These are phyloP conservation scores for Idaea dimidiata DNA, from an alignment of 2,888 invertebrate species.

Conservation along the genomic window DNA sequence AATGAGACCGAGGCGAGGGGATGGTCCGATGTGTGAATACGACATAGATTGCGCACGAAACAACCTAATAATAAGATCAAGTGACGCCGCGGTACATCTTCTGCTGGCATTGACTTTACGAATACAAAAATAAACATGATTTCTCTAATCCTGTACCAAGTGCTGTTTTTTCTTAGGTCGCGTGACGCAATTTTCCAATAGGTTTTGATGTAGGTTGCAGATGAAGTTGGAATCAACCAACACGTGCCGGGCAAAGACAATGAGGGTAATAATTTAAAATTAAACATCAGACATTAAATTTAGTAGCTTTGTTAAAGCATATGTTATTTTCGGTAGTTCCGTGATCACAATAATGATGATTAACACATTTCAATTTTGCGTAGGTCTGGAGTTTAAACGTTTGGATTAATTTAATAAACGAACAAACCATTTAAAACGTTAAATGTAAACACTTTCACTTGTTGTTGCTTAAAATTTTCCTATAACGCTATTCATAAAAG, in stretches of 20 bases:
- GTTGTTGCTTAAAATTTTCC: neutral
- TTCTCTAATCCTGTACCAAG: slow-evolving; percentile 49
- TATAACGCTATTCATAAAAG: neutral
- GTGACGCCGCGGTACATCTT: slow-evolving; percentile 40
- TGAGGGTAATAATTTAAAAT: neutral
- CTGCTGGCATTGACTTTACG: slow-evolving; percentile 59
- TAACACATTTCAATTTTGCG: neutral
- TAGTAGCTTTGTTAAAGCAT: neutral
- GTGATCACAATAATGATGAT: neutral
- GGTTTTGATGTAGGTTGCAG: slow-evolving; percentile 16
- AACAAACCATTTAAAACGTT: neutral
- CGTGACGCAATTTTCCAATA: slow-evolving; percentile 36
- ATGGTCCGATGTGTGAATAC: slow-evolving; percentile 12
- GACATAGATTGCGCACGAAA: slow-evolving; percentile 32
- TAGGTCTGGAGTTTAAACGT: neutral
- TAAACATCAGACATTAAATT: neutral
- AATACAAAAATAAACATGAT: slow-evolving; percentile 64
- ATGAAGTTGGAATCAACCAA: neutral
- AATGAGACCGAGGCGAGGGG: neutral
- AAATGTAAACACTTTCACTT: neutral
- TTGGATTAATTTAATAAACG: neutral
- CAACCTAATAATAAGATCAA: slow-evolving; percentile 42
- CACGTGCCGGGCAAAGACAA: neutral
- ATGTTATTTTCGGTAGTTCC: neutral
- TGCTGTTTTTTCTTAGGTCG: slow-evolving; percentile 40